These are phyloP conservation scores for Mesorhabditis spiculigera DNA, from an alignment of 2,888 invertebrate species.

Conservation along the genomic window DNA sequence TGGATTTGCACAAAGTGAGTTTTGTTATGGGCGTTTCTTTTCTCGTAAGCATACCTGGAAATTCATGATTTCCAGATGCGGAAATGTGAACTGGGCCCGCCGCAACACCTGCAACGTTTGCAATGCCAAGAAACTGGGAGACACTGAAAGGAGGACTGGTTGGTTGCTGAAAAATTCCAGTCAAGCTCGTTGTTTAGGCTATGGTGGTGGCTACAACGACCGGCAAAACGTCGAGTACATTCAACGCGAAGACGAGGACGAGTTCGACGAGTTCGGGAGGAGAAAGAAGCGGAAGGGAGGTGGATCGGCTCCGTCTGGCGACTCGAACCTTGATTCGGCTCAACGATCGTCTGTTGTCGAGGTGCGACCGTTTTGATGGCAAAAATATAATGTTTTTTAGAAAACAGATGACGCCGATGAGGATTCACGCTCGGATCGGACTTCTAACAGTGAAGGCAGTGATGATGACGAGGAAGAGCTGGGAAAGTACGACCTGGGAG, in stretches of 20 bases:
- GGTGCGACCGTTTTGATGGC: neutral
- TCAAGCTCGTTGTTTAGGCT: constrained; percentile 53
- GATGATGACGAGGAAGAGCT: constrained; percentile 31
- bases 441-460: constrained; percentile 8
- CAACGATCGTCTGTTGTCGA: neutral
- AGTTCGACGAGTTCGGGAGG: constrained; percentile 77
- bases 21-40: constrained; percentile 65
- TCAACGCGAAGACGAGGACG: constrained; percentile 72
- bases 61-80: constrained; percentile 68
- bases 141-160: constrained; percentile 40
- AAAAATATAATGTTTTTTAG: neutral
- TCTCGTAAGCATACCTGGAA: neutral
- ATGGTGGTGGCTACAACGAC: constrained; percentile 65
- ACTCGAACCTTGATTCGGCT: neutral
- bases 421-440: constrained; percentile 1
- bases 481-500: constrained; percentile 45
- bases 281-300: constrained; percentile 47
- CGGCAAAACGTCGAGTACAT: constrained; percentile 80
- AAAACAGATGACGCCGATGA: constrained; percentile 8
- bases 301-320: constrained; percentile 7
- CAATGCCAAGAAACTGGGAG: constrained; percentile 84
- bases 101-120: constrained; percentile 95
- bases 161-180: neutral
- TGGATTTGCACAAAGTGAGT: constrained; percentile 91
- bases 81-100: constrained; percentile 99